These are phyloP conservation scores for Idaea straminata DNA, from an alignment of 2,888 invertebrate species.

Conservation along the genomic window DNA sequence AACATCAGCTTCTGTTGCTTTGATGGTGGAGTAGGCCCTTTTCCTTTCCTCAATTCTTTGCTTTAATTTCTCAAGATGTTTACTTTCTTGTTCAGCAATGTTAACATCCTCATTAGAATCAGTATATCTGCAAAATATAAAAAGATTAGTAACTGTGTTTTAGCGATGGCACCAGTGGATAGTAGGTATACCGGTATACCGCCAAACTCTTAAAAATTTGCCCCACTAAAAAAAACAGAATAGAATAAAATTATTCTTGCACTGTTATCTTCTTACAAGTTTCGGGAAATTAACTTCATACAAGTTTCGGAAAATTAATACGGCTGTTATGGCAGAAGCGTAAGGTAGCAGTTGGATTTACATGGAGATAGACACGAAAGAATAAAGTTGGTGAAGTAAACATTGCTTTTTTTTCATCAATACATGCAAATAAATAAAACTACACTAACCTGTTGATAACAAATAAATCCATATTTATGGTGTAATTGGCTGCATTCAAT, in stretches of 20 bases:
- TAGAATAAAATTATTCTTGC: too few species aligned
- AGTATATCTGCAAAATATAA: constrained; percentile 61
- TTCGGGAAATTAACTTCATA: too few species aligned
- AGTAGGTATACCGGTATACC: not conserved
- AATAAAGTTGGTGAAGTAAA: constrained; percentile 1
- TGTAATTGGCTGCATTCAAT: not conserved
- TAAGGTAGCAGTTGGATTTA: too few species aligned
- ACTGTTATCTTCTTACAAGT: too few species aligned
- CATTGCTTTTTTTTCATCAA: not conserved
- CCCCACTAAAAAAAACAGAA: too few species aligned
- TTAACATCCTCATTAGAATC: constrained; percentile 59
- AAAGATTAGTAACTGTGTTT: constrained; percentile 6
- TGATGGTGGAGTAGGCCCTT: constrained; percentile 48
- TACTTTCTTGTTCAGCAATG: constrained; percentile 70
- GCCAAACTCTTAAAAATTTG: not conserved
- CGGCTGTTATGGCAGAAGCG: too few species aligned
- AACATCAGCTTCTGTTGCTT: constrained; percentile 34
- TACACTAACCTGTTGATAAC: constrained; percentile 83
- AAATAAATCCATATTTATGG: constrained; percentile 83
- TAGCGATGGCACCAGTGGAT: not conserved
- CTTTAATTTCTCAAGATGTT: constrained; percentile 79
- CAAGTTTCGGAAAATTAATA: too few species aligned
- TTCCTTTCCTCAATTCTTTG: constrained; percentile 81
- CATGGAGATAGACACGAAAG: not conserved
- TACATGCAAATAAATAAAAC: not conserved